Evolutionary conservation across 1,140 invertebrate species (phyloP).

Genomic region (Oncopeltus fasciatus): DNA sequence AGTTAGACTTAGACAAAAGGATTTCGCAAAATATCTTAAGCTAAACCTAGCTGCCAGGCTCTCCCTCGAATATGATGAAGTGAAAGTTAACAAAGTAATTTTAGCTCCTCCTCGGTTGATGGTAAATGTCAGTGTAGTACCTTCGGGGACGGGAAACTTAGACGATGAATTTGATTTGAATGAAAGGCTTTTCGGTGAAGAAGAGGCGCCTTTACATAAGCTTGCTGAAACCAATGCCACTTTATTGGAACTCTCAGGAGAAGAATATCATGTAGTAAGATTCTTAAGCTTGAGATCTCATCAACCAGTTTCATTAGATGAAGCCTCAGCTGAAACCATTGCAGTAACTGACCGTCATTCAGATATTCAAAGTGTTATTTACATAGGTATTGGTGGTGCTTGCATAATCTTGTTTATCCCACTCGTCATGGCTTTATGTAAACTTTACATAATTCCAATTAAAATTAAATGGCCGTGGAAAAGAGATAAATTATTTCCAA

Average conservation of each 20-base stretch:
- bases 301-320: slow-evolving; percentile 22
- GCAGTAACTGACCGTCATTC: slow-evolving; percentile 22
- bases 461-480: slow-evolving; percentile 25
- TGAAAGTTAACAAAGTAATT: slow-evolving; percentile 27
- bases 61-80: slow-evolving; percentile 28
- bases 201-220: slow-evolving; percentile 27
- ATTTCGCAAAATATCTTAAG: slow-evolving; percentile 29
- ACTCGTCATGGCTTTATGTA: slow-evolving; percentile 22
- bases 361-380: slow-evolving; percentile 27
- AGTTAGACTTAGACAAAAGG: slow-evolving; percentile 26
- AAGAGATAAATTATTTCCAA: slow-evolving; percentile 21
- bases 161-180: slow-evolving; percentile 24
- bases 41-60: slow-evolving; percentile 30
- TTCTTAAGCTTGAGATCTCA: slow-evolving; percentile 23
- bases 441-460: slow-evolving; percentile 20
- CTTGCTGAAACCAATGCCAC: slow-evolving; percentile 29
- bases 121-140: slow-evolving; percentile 28
- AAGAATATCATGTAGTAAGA: slow-evolving; percentile 29
- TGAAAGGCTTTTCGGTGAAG: slow-evolving; percentile 21
- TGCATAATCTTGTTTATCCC: slow-evolving; percentile 23
- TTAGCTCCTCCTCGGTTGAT: slow-evolving; percentile 27
- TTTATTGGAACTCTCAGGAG: slow-evolving; percentile 28
- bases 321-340: slow-evolving; percentile 16
- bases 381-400: slow-evolving; percentile 24
- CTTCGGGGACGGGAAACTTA: slow-evolving; percentile 20